Percentiles rank a stretch among this genome's conserved stretches.
Evolutionary conservation across 2,797 vertebrate genomes (phyloP).

Genomic region (Poliocrania exsul): DNA sequence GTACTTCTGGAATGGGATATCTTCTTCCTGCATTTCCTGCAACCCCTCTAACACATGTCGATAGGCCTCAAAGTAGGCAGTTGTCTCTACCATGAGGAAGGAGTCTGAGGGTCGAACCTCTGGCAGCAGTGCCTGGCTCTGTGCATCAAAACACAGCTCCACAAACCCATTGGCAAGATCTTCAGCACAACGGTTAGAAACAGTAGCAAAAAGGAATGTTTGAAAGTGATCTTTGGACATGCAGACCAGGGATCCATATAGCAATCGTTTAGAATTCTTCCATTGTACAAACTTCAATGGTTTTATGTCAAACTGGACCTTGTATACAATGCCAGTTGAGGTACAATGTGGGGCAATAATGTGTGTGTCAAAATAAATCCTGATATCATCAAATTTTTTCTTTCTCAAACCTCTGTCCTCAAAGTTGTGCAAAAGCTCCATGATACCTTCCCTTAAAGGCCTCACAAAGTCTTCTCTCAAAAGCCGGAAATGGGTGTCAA

Average conservation of each 20-base stretch:
- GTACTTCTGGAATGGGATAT: constrained; percentile 93
- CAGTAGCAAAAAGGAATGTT: constrained; percentile 90
- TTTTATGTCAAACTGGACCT: constrained; percentile 84
- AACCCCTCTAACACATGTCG: constrained; percentile 90
- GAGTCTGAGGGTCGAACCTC: constrained; percentile 78
- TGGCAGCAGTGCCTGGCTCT: constrained; percentile 81
- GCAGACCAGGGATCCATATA: constrained; percentile 92
- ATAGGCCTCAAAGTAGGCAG: constrained; percentile 95
- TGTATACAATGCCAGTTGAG: constrained; percentile 82
- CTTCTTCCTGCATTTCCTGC: constrained; percentile 82
- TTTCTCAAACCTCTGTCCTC: constrained; percentile 72
- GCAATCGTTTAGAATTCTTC: constrained; percentile 91
- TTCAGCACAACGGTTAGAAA: constrained; percentile 83
- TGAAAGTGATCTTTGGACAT: constrained; percentile 91
- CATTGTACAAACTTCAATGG: constrained; percentile 88
- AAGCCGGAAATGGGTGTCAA: constrained; percentile 94
- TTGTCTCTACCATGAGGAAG: constrained; percentile 95
- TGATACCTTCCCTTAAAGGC: constrained; percentile 90
- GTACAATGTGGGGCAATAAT: constrained; percentile 84
- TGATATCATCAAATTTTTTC: constrained; percentile 88
- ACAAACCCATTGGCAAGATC: constrained; percentile 80
- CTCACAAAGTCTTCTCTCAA: constrained; percentile 93
- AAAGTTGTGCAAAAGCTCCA: constrained; percentile 79
- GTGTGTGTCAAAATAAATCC: constrained; percentile 85
- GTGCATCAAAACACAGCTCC: constrained; percentile 83